Base-by-base conservation (phyloP, 2,888 invertebrate species). In the Apodemia zela region DNA sequence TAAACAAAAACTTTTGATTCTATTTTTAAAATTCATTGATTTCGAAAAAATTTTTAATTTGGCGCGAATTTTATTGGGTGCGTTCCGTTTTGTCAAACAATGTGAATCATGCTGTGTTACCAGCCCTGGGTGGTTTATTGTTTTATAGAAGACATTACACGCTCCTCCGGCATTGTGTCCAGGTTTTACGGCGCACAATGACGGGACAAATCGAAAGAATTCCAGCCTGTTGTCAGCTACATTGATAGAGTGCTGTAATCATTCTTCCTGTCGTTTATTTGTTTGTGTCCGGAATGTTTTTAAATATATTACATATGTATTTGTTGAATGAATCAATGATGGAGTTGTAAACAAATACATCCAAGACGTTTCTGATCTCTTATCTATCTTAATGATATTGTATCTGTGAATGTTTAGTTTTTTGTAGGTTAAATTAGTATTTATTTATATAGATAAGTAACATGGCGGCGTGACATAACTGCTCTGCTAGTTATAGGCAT, bases 121-220 rank as follows among this genome's bases (percentile, higher is more conserved):
- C 66, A 67, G 71, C 78, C 67, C 77, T 84, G 87, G 87, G 87
- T 84, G 87, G 87, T 89, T 88, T 87, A 87, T 88, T 85, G 87
- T 88, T 87, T 87, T 87, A 87, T 75, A 74, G 76, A 72, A 71
- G 70, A 71, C 75, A 82, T 84, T 83, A 85, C 81, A 81, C 80
- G 84, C 75, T 76, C 72, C 75, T 75, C 77, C 71, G 72, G 73
- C 73, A 75, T 77, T 79, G 79, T 79, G 75, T 69, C 70, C 69
- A 59, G 73, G 72, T 73, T 78, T 77, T 76, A 79, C 75, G 69
- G 62, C 45, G 71, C 71, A 83, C 84, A 84, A 82, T 82, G 83
- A 80, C 81, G 75, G 71, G 78, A 82, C 83, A 82, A 79, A 80
- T 79, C 75, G 78, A 72, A 79, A 78, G 81, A 84, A 86, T 84